These are phyloP conservation scores for Hirundo rustica DNA, from an alignment of 2,797 vertebrate species.

Conservation along the genomic window DNA sequence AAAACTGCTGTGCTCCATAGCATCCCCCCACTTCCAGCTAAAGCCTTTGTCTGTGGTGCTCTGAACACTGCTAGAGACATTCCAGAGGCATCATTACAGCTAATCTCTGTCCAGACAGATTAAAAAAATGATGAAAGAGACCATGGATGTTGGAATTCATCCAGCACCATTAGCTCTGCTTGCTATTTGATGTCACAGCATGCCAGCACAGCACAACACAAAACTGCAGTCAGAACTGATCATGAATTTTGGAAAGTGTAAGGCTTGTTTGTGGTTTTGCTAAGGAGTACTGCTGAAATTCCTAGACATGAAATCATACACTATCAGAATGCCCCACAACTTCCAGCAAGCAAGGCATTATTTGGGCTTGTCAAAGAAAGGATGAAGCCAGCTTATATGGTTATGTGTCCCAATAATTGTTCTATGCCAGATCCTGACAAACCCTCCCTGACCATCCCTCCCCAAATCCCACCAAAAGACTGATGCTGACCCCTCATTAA, in stretches of 20 bases:
- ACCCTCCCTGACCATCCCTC: background rate
- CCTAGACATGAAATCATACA: background rate
- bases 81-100: slow-evolving; percentile 43
- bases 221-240: background rate
- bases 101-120: slow-evolving; percentile 62
- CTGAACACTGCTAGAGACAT: slow-evolving; percentile 23
- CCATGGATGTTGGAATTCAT: background rate
- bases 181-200: background rate
- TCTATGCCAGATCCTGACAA: background rate
- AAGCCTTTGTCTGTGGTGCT: background rate
- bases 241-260: background rate
- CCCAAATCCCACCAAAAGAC: background rate
- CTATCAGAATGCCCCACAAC: background rate
- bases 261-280: background rate
- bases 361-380: background rate
- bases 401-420: background rate
- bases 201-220: background rate
- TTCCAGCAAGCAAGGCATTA: background rate
- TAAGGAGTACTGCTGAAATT: background rate
- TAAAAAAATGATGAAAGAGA: slow-evolving; percentile 34
- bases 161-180: background rate
- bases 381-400: background rate
- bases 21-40: background rate
- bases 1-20: background rate
- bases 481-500: background rate